These are phyloP conservation scores for Dufourea novaeangliae DNA, from an alignment of 1,140 invertebrate species.

Conservation along the genomic window DNA sequence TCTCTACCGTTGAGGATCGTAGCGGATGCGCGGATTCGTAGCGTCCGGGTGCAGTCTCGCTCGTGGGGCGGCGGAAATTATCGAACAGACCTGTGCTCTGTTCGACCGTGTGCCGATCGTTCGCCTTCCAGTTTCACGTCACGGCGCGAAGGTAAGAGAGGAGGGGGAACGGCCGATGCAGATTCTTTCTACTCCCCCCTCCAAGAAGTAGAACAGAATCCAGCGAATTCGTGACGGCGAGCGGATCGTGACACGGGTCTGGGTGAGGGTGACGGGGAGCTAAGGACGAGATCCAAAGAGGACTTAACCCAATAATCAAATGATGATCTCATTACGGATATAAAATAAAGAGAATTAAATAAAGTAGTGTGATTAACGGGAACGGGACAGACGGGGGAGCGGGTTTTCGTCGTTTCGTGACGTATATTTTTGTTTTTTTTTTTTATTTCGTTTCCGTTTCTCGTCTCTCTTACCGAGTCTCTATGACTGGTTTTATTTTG, in stretches of 20 bases:
- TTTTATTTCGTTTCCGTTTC: conserved; percentile 10
- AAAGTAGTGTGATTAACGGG: conserved; percentile 76
- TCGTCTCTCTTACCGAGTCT: background rate
- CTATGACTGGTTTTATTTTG: background rate
- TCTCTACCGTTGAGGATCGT: conserved; percentile 9
- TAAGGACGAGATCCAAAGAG: conserved; percentile 81
- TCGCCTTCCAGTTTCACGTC: conserved; percentile 24
- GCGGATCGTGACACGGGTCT: conserved; percentile 60
- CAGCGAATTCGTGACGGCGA: conserved; percentile 49
- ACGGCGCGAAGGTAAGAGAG: background rate
- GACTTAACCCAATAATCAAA: conserved; percentile 82
- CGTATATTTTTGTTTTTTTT: conserved; percentile 22
- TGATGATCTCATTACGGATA: conserved; percentile 81
- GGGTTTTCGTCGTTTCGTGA: background rate
- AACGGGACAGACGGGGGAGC: conserved; percentile 52
- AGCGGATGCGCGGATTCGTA: background rate
- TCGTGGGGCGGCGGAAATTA: conserved; percentile 10
- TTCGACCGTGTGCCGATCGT: conserved; percentile 45
- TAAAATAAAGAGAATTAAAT: conserved; percentile 80
- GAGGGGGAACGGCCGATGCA: background rate
- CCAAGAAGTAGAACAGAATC: conserved; percentile 4
- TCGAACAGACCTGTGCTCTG: conserved; percentile 24
- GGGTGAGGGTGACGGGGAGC: conserved; percentile 66
- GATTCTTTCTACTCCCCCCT: background rate
- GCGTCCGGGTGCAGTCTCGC: conserved; percentile 50